Evolutionary conservation across 2,113 vertebrate genomes (phyloP).

Genomic region (Panurus biarmicus): DNA sequence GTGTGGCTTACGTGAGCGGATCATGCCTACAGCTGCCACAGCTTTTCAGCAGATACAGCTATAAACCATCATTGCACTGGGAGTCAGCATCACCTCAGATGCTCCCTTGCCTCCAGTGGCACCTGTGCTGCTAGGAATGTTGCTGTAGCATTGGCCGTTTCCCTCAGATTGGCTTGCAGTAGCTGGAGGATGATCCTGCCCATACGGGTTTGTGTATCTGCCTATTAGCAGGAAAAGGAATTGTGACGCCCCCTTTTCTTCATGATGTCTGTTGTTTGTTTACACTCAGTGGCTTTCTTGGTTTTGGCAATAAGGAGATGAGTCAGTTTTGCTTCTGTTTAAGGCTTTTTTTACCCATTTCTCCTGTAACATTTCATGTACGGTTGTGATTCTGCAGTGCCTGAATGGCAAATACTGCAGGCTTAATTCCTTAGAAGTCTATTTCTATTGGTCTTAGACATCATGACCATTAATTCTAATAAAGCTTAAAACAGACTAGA

Average conservation of each 20-base stretch:
- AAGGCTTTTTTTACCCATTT: conserved; percentile 3
- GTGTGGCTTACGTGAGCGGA: fast-evolving
- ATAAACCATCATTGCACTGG: neutral
- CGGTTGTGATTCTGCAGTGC: neutral
- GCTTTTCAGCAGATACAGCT: neutral
- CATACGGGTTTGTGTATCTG: neutral
- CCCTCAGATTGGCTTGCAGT: neutral
- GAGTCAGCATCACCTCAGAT: neutral
- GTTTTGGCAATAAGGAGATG: conserved; percentile 54
- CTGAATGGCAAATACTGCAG: neutral
- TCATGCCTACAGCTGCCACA: neutral
- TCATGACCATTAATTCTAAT: neutral
- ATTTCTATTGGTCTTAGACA: neutral
- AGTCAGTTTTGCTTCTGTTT: conserved; percentile 52
- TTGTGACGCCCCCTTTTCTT: neutral
- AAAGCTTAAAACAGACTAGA: neutral
- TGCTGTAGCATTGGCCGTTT: fast-evolving
- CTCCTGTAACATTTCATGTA: neutral
- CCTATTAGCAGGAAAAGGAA: neutral
- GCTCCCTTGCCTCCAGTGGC: neutral
- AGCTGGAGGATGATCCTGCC: neutral
- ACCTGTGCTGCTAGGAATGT: fast-evolving
- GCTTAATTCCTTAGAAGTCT: neutral
- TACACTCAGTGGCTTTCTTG: neutral
- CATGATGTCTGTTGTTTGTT: conserved; percentile 43